Conservation (phyloP, 53 echinoderm and acorn worm genomes). For the Antedon mediterranea region DNA sequence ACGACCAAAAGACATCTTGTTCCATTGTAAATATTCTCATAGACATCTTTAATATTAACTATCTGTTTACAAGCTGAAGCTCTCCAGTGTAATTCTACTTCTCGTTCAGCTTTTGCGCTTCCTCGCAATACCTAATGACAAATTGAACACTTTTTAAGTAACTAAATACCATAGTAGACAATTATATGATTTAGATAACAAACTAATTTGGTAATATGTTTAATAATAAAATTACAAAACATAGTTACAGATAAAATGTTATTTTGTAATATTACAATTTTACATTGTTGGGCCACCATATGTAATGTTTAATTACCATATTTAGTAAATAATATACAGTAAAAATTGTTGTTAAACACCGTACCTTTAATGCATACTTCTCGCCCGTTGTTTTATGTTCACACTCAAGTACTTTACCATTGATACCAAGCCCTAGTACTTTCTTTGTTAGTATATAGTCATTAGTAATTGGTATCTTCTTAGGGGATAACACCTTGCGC, state of each 20-base stretch:
- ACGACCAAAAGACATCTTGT: constrained; percentile 74
- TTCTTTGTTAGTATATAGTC: constrained; percentile 78
- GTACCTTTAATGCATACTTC: constrained; percentile 87
- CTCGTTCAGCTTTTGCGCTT: constrained; percentile 79
- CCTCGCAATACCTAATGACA: constrained; percentile 57
- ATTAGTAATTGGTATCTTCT: constrained; percentile 75
- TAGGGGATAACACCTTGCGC: constrained; percentile 40
- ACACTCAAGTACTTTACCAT: constrained; percentile 93
- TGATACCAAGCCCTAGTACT: constrained; percentile 91
- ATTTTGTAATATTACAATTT: too few relatives aligned
- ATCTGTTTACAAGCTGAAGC: constrained; percentile 59
- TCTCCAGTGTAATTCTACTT: constrained; percentile 76
- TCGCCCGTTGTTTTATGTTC: constrained; percentile 43
- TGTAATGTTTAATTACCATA: too few relatives aligned
- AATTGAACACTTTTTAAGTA: neutral
- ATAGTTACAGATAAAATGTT: too few relatives aligned
- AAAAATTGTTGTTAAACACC: too few relatives aligned
- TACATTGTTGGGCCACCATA: too few relatives aligned
- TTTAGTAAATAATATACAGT: too few relatives aligned
- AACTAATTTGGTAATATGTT: too few relatives aligned
- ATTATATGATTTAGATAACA: too few relatives aligned
- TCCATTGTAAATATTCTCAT: constrained; percentile 98
- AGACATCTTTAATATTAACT: constrained; percentile 81
- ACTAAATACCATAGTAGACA: constrained; percentile 1
- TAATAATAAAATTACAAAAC: too few relatives aligned